Evolutionary conservation across 1,140 invertebrate genomes (phyloP).

Genomic region (Drosophila burlai): DNA sequence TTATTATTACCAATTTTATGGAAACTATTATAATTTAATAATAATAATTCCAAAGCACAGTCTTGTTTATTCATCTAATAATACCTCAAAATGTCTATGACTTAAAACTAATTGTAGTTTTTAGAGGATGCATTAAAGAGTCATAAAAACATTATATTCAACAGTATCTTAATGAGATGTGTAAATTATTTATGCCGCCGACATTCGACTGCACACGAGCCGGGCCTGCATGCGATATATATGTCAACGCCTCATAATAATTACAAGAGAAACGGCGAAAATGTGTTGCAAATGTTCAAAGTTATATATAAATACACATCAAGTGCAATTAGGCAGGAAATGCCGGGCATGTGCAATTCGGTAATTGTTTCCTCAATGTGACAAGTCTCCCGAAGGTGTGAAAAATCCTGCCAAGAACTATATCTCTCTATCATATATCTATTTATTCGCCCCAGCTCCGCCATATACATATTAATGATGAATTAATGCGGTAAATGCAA

Average conservation of each 20-base stretch:
- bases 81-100: not conserved
- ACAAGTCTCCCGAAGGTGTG: conserved; percentile 34
- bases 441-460: not conserved
- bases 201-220: conserved; percentile 14
- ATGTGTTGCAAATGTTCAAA: conserved; percentile 55
- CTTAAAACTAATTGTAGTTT: conserved; percentile 48
- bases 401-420: conserved; percentile 1
- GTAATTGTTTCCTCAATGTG: conserved; percentile 58
- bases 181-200: conserved; percentile 60
- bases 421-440: too few relatives aligned
- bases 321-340: conserved; percentile 69
- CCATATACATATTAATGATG: conserved; percentile 70
- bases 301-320: conserved; percentile 24
- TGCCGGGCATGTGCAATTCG: conserved; percentile 45
- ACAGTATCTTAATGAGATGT: conserved; percentile 68
- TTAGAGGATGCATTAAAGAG: conserved; percentile 71
- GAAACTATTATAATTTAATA: too few relatives aligned
- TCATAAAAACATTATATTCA: conserved; percentile 76
- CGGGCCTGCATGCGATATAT: conserved; percentile 64
- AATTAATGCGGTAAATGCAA: conserved; percentile 80
- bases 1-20: too few relatives aligned
- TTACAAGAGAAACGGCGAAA: conserved; percentile 60
- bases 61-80: too few relatives aligned
- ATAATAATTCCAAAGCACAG: not conserved
- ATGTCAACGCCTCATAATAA: conserved; percentile 68